phyloP scores from a whole-genome alignment of 2,113 vertebrate genomes.

The Sminthopsis crassicaudata region DNA sequence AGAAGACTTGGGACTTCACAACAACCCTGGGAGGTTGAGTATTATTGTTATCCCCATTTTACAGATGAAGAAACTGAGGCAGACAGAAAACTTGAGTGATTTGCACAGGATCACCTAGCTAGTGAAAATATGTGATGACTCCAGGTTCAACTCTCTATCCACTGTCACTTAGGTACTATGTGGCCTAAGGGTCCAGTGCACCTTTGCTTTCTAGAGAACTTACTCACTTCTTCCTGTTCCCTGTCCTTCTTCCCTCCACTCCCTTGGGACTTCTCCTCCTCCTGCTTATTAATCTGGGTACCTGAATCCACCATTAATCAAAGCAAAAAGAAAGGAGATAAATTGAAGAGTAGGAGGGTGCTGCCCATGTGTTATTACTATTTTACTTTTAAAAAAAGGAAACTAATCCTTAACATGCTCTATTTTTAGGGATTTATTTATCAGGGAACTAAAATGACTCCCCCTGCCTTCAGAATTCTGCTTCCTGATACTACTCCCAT shows the following conservation, averaged over 20 bases:
- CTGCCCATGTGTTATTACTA: not conserved
- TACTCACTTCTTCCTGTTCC: not conserved
- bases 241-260: not conserved
- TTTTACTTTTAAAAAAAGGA: not conserved
- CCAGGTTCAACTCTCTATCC: not conserved
- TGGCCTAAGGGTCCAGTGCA: not conserved
- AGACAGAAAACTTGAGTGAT: not conserved
- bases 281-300: not conserved
- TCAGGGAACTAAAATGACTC: not conserved
- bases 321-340: not conserved
- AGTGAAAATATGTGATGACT: not conserved
- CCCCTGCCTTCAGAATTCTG: slow-evolving; percentile 9
- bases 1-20: not conserved
- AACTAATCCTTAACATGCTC: slow-evolving; percentile 4
- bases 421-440: slow-evolving; percentile 19
- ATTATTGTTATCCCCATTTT: not conserved
- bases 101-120: not conserved
- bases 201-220: not conserved
- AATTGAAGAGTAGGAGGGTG: not conserved
- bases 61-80: not conserved
- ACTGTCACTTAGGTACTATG: not conserved
- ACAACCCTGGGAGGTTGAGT: not conserved
- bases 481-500: not conserved
- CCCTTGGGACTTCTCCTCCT: not conserved
- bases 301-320: not conserved